These are phyloP conservation scores for Spinus pinus DNA, from an alignment of 2,797 vertebrate genomes.

Conservation along the genomic window DNA sequence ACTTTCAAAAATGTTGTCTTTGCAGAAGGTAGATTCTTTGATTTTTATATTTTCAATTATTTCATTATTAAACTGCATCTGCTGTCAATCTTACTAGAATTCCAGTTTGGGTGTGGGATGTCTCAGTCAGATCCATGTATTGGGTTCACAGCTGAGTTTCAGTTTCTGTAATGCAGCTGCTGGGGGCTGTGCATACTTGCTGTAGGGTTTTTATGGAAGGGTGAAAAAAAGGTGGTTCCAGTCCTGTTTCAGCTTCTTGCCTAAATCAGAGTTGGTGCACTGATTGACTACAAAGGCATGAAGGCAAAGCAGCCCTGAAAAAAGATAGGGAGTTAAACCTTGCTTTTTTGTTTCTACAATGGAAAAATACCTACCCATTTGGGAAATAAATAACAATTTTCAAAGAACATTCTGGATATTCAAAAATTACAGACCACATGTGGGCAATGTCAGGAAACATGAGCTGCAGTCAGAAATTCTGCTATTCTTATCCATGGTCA, in stretches of 20 bases:
- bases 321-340: neutral
- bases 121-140: neutral
- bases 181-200: neutral
- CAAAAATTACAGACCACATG: neutral
- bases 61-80: neutral
- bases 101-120: neutral
- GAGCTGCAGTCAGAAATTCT: neutral
- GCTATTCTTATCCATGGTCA: neutral
- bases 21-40: neutral
- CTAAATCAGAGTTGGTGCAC: neutral
- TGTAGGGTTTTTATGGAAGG: neutral
- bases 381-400: neutral
- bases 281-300: neutral
- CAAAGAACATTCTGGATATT: neutral
- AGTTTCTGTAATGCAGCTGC: neutral
- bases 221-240: neutral
- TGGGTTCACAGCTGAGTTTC: neutral
- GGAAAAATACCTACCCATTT: neutral
- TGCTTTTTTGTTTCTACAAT: neutral
- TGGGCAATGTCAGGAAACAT: neutral
- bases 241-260: neutral
- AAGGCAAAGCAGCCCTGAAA: neutral
- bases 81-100: neutral
- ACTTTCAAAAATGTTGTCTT: neutral
- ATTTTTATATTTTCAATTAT: conserved; percentile 10